These are phyloP conservation scores for Rallus crepitans DNA, from an alignment of 2,797 vertebrate species.

Conservation along the genomic window DNA sequence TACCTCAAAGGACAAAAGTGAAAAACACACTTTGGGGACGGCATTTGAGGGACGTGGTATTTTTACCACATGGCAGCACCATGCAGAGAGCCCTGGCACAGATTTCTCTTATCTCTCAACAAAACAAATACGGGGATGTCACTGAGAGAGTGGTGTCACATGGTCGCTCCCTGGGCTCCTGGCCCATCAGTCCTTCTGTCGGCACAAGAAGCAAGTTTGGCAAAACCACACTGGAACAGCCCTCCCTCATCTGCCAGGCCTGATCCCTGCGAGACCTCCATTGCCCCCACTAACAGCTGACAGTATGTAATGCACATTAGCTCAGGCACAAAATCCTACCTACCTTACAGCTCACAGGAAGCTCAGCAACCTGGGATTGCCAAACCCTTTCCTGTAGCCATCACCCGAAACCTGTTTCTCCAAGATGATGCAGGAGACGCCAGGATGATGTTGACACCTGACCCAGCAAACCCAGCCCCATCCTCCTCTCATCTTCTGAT, in stretches of 20 bases:
- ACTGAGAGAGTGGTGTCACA: not conserved
- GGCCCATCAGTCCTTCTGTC: not conserved
- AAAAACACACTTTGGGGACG: not conserved
- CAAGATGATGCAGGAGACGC: not conserved
- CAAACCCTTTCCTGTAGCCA: fast-evolving
- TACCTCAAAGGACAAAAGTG: not conserved
- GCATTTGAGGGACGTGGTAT: not conserved
- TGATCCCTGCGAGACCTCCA: fast-evolving
- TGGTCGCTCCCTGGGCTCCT: not conserved
- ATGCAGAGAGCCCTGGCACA: not conserved
- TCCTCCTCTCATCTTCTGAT: not conserved
- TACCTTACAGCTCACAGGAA: not conserved
- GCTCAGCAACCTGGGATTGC: not conserved
- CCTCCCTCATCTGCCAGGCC: not conserved
- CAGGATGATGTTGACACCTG: not conserved
- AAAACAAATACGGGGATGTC: not conserved
- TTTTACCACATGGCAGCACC: conserved; percentile 35
- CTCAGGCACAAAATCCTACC: not conserved
- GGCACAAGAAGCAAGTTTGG: not conserved
- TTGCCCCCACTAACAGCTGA: not conserved
- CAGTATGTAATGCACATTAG: not conserved
- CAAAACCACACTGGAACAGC: not conserved
- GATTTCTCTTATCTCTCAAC: not conserved
- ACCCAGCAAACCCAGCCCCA: not conserved
- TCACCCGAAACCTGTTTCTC: not conserved